Evolutionary conservation across 2,797 vertebrate genomes (phyloP).

Genomic region (Lateolabrax maculatus): DNA sequence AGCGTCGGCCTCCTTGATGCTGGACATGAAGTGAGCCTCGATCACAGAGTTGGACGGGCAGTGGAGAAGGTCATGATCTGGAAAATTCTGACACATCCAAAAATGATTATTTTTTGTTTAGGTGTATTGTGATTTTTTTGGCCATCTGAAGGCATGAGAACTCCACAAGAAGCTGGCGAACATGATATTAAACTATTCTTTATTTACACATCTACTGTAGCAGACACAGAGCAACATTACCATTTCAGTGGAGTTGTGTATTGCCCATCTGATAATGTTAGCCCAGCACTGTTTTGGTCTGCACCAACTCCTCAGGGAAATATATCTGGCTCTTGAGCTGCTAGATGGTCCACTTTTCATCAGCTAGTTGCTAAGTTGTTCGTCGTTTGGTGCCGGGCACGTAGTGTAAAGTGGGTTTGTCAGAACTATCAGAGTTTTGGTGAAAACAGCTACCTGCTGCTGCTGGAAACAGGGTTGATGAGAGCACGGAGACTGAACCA

Average conservation of each 20-base stretch:
- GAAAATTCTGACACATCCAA: slow-evolving; percentile 89
- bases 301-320: not conserved
- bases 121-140: too few species aligned
- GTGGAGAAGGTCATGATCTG: slow-evolving; percentile 95
- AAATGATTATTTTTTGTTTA: not conserved
- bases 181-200: not conserved
- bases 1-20: slow-evolving; percentile 98
- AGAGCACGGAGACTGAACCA: not conserved
- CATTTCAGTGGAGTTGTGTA: not conserved
- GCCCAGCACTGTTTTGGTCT: not conserved
- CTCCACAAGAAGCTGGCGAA: not conserved
- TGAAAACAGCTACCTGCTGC: not conserved
- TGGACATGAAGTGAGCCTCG: slow-evolving; percentile 99
- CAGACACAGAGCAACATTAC: not conserved
- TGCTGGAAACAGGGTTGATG: too few species aligned
- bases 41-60: slow-evolving; percentile 93
- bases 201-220: not conserved
- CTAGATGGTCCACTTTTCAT: too few species aligned
- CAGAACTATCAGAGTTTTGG: not conserved
- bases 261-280: not conserved
- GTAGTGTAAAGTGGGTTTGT: not conserved
- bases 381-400: not conserved
- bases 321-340: not conserved
- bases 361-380: too few species aligned
- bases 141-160: not conserved